Evolutionary conservation across 2,797 vertebrate species (phyloP), one percentile per base, ranked within the genome.

Genomic region (Chromobotia macracanthus): DNA sequence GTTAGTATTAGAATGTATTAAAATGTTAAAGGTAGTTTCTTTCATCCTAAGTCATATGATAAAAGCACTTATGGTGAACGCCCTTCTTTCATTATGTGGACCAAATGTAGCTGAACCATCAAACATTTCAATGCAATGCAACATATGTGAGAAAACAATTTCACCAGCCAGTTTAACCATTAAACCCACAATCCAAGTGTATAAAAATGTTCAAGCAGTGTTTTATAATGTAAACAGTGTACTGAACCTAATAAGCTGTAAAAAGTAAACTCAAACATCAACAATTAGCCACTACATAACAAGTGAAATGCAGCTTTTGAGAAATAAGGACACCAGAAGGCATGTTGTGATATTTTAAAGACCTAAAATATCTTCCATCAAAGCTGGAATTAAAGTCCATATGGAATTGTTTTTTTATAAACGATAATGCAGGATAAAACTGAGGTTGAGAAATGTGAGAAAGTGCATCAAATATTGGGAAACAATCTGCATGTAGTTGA

Each of bases 391-490:
- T 46, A 3, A 15, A 35, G 28, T 69, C 44, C 50, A 16, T 21
- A 71, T 64, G 19, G 28, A 65, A 23, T 44, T 9, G 19, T 60
- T 48, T n/a, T 25, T 8, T 10, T 56, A 7, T 44, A 64, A 38
- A 53, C 41, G 19, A 53, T 31, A 53, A 53, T 18, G 31, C 31
- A 72, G 51, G 66, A 63, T 71, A 64, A 31, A 38, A n/a, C 60
- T 5, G 13, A 51, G 46, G 55, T 48, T 35, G n/a, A 44, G 58
- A 79, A 60, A 56, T 13, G 48, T 55, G 38, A 67, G 74, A 84
- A 84, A 85, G 84, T 85, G 84, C 79, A 84, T 83, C 56, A 70
- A 63, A 86, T 72, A 82, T 77, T 76, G 81, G 11, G 12, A 82
- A 84, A 65, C 80, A 84, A 82, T 63, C 65, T 51, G 82, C 78